Base-by-base conservation (phyloP, 2,797 vertebrate genomes). In the Hydrolagus colliei region DNA sequence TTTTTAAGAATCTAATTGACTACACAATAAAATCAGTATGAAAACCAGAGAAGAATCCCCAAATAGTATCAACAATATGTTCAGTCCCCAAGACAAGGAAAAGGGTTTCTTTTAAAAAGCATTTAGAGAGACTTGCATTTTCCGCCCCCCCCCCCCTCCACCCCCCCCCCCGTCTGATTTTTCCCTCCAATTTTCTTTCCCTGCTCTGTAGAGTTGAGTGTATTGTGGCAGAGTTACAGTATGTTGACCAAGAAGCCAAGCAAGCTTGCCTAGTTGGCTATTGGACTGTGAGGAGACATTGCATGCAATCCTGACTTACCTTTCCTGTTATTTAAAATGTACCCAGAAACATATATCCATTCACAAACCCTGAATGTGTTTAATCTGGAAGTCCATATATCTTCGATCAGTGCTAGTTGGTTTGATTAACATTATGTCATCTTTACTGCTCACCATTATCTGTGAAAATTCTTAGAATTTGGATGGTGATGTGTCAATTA, bases 1-100 rank as follows among this genome's bases (percentile, higher is more conserved):
- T 76, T 62, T 78, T 78, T 62, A 78, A 78, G 76, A 78, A 78
- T 78, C 20, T 22, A 78, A 78, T 62, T 78, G 52, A 27, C 14
- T 63, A n/a, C 10, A 78, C 76, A 22, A 62, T 22, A 59, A 63
- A 62, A 59, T 62, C 59, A 78, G 76, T 20, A 78, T 52, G 14
- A 22, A 78, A 78, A 20, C 52, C 41, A 62, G 59, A 63, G 20
- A 76, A 59, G 16, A 78, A 78, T 0, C n/a, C 20, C 62, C 11
- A 78, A 78, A 78, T 78, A 9, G 11, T 61, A 61, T 62, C 41
- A 22, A 78, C 18, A 22, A 78, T 59, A 11, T 18, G 22, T 18
- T 78, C 59, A 22, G 76, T 78, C 59, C 27, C 0, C 61, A 62
- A 62, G 11, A 35, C 75, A 77, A 16, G 20, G 12, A 63, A 78